phyloP scores from a whole-genome alignment of 2,113 vertebrate genomes.

The Cinclus cinclus region DNA sequence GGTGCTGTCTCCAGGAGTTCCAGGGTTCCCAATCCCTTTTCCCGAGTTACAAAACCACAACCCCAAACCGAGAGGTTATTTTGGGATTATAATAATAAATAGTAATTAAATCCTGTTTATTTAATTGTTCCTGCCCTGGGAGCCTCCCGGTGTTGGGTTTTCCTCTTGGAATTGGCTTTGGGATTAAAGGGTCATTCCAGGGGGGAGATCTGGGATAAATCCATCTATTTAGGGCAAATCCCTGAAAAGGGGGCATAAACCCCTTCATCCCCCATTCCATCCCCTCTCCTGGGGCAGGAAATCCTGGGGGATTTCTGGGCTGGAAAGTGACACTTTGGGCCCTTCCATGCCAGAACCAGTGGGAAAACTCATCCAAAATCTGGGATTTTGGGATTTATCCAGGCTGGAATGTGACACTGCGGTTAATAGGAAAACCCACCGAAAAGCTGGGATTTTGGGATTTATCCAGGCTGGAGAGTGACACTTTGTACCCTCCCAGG shows the following conservation, averaged over 20 bases:
- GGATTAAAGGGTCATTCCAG: not conserved
- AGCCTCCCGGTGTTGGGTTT: not conserved
- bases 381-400: not conserved
- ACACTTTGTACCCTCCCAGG: too few relatives aligned
- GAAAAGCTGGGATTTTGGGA: not conserved
- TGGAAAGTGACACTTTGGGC: rapidly evolving
- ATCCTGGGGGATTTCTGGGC: not conserved
- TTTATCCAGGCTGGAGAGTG: not conserved
- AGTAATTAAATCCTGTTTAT: not conserved
- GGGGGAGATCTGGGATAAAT: not conserved
- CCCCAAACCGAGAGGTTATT: not conserved
- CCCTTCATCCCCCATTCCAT: not conserved
- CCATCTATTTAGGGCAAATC: not conserved
- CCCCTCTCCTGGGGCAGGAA: rapidly evolving
- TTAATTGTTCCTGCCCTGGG: not conserved
- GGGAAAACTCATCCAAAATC: not conserved
- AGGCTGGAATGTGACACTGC: not conserved
- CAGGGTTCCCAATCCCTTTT: not conserved
- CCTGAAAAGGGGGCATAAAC: not conserved
- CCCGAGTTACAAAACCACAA: not conserved
- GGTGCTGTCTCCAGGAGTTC: rapidly evolving
- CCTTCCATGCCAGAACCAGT: not conserved
- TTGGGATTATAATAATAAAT: not conserved
- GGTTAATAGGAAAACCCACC: not conserved
- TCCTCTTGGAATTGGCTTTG: not conserved